These are phyloP conservation scores for Sterna hirundo DNA, from an alignment of 2,113 vertebrate species.

Conservation along the genomic window DNA sequence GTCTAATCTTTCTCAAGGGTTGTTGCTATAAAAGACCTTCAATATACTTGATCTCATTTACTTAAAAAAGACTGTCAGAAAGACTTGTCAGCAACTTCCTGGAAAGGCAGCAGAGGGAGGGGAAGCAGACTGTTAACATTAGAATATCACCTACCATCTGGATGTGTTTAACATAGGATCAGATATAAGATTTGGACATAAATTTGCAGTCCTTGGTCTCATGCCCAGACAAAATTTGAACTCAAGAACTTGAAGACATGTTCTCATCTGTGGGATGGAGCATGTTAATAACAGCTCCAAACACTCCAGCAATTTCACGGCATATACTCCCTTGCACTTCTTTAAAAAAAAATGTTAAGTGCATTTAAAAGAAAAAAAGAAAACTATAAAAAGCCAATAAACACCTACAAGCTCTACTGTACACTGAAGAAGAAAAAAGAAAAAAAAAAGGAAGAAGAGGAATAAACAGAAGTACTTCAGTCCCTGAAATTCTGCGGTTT, in stretches of 20 bases:
- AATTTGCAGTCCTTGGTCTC: conserved; percentile 43
- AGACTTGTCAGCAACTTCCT: conserved; percentile 60
- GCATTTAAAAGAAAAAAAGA: background rate
- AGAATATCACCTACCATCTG: conserved; percentile 65
- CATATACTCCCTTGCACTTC: background rate
- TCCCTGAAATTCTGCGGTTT: background rate
- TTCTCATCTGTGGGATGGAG: background rate
- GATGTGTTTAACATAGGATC: conserved; percentile 35
- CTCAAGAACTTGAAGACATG: conserved; percentile 11
- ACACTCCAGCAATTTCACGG: background rate
- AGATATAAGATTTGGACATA: conserved; percentile 33
- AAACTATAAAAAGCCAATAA: background rate
- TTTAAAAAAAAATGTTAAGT: background rate
- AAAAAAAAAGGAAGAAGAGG: background rate
- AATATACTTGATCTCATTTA: conserved; percentile 29
- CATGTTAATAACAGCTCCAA: conserved; percentile 7
- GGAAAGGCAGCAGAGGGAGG: conserved; percentile 46
- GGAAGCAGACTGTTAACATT: conserved; percentile 51
- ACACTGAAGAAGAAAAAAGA: background rate
- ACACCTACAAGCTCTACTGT: background rate
- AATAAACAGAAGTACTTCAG: background rate
- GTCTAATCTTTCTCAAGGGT: background rate
- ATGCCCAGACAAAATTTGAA: conserved; percentile 45
- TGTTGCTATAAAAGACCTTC: conserved; percentile 26
- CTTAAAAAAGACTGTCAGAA: conserved; percentile 52